Percentiles rank a stretch among this genome's conserved stretches.
Conservation (phyloP, 2,888 invertebrate genomes). For the Gymnoscelis rufifasciata region DNA sequence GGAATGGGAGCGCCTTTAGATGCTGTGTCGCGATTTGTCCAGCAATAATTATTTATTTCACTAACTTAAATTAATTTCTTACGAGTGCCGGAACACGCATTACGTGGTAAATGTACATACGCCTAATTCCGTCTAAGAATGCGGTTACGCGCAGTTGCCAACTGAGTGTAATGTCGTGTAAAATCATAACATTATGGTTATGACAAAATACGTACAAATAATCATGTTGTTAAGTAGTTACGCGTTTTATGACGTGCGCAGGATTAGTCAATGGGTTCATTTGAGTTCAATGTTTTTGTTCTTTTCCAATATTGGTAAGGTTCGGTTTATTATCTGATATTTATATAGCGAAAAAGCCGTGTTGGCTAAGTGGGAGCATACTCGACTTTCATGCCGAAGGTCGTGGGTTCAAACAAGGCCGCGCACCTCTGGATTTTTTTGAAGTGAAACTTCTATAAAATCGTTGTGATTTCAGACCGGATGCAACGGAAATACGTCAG, state of each 20-base stretch:
- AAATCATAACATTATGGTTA: conserved; percentile 23
- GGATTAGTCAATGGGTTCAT: not conserved
- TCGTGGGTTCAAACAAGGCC: too few relatives aligned
- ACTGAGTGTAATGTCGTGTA: conserved; percentile 29
- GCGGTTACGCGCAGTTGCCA: conserved; percentile 31
- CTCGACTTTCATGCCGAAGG: too few relatives aligned
- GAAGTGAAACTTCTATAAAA: too few relatives aligned
- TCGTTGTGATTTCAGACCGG: too few relatives aligned
- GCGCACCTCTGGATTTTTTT: too few relatives aligned
- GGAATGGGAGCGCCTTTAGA: too few relatives aligned
- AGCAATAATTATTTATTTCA: not conserved
- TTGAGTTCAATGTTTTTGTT: not conserved
- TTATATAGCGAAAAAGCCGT: too few relatives aligned
- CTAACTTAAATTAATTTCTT: not conserved
- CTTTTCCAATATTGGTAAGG: not conserved
- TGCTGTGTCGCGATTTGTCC: too few relatives aligned
- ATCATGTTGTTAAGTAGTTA: not conserved
- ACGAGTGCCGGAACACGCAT: not conserved
- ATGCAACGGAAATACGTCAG: too few relatives aligned
- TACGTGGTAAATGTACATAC: not conserved
- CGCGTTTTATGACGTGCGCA: not conserved
- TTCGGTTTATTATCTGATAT: too few relatives aligned
- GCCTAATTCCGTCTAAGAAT: conserved; percentile 30
- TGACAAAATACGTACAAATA: conserved; percentile 21
- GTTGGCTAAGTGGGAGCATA: too few relatives aligned